Conservation (phyloP, 1,140 invertebrate genomes). For the Vanessa atalanta region DNA sequence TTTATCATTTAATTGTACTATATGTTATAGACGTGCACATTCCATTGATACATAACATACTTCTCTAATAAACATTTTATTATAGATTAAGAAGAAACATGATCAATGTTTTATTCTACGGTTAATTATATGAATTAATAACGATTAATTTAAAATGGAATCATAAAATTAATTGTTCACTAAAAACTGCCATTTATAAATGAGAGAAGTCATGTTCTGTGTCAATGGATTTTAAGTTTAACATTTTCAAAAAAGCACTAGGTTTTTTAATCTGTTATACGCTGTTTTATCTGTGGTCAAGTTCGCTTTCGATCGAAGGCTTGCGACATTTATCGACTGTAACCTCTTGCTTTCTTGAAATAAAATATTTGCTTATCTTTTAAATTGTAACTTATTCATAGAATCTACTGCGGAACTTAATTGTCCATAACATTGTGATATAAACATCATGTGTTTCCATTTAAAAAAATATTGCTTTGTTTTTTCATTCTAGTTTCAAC, state of each 20-base stretch:
- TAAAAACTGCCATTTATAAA: conserved; percentile 22
- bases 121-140: neutral
- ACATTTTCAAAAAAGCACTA: conserved; percentile 71
- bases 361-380: conserved; percentile 62
- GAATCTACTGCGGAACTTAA: conserved; percentile 65
- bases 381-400: conserved; percentile 74
- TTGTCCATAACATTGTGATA: conserved; percentile 77
- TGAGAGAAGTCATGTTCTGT: conserved; percentile 64
- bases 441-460: conserved; percentile 76
- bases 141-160: neutral
- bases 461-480: conserved; percentile 64
- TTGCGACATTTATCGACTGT: conserved; percentile 7
- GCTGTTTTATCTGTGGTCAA: conserved; percentile 41
- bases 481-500: conserved; percentile 57
- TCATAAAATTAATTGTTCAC: neutral
- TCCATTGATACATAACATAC: conserved; percentile 75
- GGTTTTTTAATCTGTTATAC: conserved; percentile 48
- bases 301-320: conserved; percentile 7
- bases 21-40: conserved; percentile 72
- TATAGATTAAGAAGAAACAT: neutral
- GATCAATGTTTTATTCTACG: neutral
- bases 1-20: conserved; percentile 74
- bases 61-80: conserved; percentile 46
- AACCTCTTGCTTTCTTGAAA: conserved; percentile 76
- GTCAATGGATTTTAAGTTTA: conserved; percentile 67